Base-by-base conservation (phyloP, 2,888 invertebrate species). In the Busseola fusca region DNA sequence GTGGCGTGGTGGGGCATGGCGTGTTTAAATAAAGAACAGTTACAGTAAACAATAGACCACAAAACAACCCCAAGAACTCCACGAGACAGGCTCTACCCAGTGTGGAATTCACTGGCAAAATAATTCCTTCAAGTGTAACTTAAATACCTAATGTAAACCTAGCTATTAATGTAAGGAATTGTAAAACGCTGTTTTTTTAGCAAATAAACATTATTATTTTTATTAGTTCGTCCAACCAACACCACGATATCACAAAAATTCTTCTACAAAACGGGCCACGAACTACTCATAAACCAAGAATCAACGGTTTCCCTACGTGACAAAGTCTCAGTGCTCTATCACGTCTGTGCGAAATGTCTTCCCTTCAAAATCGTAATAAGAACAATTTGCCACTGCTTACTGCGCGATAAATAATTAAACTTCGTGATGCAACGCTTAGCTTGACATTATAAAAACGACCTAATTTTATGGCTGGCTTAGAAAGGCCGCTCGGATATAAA, bases 281-380 rank as follows among this genome's bases (percentile, higher is more conserved):
- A 27, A 1, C 14, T 16, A 25, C 25, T 16, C 21, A 56, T 34
- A n/a, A 57, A 67, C 59, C 30, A 16, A 59, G 66, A 2, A 25
- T 45, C 9, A 74, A 71, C 72, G 40, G 56, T 68, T 65, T 76
- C 71, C 48, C 67, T 67, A 87, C 89, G 88, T 89, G 88, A 88
- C 87, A 88, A 83, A 80, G 57, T 63, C 42, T 70, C 73, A 75
- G 77, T 86, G 87, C 87, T 84, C 88, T 89, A 90, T 89, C 90
- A 89, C 91, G 91, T 90, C 84, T 77, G 73, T 63, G 82, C 84
- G 83, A 90, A 92, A 91, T 91, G 84, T 89, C 88, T 88, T 84
- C 81, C 87, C 88, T 88, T 92, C 90, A 87, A 78, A 88, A 89
- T 81, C 73, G 72, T 88, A 91, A 91, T 89, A 87, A 86, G 74